Conservation (phyloP, 2,113 vertebrate genomes). For the Melanerpes aurifrons region DNA sequence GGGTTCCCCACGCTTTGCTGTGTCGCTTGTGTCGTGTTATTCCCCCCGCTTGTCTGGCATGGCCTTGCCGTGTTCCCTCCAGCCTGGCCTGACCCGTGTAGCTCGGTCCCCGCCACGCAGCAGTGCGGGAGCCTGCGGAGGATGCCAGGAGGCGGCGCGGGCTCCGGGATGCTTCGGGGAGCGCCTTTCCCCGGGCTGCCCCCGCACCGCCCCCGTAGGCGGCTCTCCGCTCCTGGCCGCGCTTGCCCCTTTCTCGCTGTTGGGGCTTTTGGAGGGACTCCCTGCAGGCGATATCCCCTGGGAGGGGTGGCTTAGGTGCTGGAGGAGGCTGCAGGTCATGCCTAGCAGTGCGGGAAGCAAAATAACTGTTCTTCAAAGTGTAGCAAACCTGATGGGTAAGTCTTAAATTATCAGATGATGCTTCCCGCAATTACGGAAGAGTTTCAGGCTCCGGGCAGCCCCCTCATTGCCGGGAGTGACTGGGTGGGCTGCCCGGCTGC, state of each 20-base stretch:
- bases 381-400: neutral
- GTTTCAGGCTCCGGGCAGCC: neutral
- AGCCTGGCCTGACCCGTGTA: neutral
- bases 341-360: neutral
- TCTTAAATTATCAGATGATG: neutral
- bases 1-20: neutral
- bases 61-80: neutral
- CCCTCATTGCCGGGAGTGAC: rapidly evolving
- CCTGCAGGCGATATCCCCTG: neutral
- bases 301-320: neutral
- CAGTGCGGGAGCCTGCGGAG: neutral
- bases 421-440: too few species aligned
- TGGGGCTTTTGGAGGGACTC: neutral
- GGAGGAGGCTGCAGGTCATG: neutral
- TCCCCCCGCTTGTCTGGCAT: neutral
- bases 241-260: rapidly evolving
- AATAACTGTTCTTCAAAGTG: neutral
- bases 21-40: neutral
- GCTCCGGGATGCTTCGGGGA: neutral
- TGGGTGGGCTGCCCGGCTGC: neutral
- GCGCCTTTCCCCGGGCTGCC: neutral
- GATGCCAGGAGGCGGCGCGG: neutral
- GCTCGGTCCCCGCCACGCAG: neutral
- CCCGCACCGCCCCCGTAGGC: neutral
- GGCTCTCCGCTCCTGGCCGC: neutral